Base-by-base conservation (phyloP, 2,113 vertebrate genomes). In the Siniperca chuatsi region DNA sequence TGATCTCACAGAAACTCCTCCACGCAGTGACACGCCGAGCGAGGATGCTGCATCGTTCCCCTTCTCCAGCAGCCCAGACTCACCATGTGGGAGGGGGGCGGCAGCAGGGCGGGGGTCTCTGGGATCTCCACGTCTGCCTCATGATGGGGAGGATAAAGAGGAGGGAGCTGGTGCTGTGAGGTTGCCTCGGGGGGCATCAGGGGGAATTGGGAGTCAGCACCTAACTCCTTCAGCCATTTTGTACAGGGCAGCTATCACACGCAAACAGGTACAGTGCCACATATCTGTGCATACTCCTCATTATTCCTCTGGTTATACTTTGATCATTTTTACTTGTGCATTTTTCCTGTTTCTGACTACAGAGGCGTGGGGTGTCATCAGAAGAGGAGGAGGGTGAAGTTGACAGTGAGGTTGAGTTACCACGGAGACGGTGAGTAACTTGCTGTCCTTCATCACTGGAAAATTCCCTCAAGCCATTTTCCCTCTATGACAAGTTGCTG, bases 321-420 rank as follows among this genome's bases (percentile, higher is more conserved):
- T 67, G 37, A 65, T 42, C 2, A 3, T 79, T 71, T 65, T 86
- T 68, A 87, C 46, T 75, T 16, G 50, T 75, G 57, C 33, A 46
- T 78, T 78, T 73, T 74, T 70, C 64, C 55, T 87, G 57, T 72
- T 76, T 78, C 58, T 83, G 64, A 70, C 85, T 83, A 84, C 88
- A 98, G 97, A 97, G 97, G 83, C 96, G 97, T 75, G 97, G 97
- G 4, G 96, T 97, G 89, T 98, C 97, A 61, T 98, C 97, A 46
- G 97, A 98, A 79, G 97, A 98, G 87, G 97, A 98, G 87, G 97
- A 98, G 90, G 97, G 97, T 20, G 97, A 98, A 83, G 97, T 98
- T 50, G 97, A 98, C 95, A 98, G 97, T 79, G 97, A 98, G 90
- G 96, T 97, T 77, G 97, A 98, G 89, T 95, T 97, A 87, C 95